Evolutionary conservation across 1,140 invertebrate species (phyloP), one percentile per base, ranked within the genome.

Genomic region (Diachasma alloeum): DNA sequence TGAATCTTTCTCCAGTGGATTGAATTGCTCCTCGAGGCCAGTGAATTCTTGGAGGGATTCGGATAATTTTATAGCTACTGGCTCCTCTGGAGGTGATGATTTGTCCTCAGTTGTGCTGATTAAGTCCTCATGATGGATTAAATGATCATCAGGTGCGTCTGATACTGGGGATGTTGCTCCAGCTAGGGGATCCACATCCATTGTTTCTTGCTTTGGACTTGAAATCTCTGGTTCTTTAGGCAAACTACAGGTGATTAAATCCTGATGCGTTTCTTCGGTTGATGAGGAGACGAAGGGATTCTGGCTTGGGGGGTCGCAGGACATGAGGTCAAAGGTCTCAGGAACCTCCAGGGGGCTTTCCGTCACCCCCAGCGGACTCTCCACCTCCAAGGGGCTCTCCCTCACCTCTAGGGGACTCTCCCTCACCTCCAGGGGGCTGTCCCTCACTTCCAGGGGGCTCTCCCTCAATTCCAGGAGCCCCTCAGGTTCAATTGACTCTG

Each of bases 11-110:
- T 72, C 69, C 4, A 42, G 24, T 5, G 81, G 80, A 68, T 59
- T 75, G 4, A 85, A 77, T 46, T 84, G 68, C 37, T 82, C 69
- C 70, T 86, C 84, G 9, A 86, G 67, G 1, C 83, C 84, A 4
- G 85, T 87, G 8, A 88, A 88, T 39, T 88, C 86, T 63, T 81
- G 84, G 69, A 81, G 79, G 31, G 80, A 87, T 76, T 82, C 85
- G 17, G 76, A 87, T 0, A 87, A 42, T 66, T 85, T 83, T 11
- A 85, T 74, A 9, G 56, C 13, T 31, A 72, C n/a, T 36, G 63
- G 53, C 3, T 31, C 31, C 36, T 48, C 48, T 13, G 36, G 26
- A 39, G 31, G 31, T 31, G 31, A 3, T 31, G 31, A 31, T 42
- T 42, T 42, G 9, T 4, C 31, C 31, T 31, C 39, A 42, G 13